phyloP scores from a whole-genome alignment of 2,888 invertebrate genomes.

The Acrocyrtus sp. region DNA sequence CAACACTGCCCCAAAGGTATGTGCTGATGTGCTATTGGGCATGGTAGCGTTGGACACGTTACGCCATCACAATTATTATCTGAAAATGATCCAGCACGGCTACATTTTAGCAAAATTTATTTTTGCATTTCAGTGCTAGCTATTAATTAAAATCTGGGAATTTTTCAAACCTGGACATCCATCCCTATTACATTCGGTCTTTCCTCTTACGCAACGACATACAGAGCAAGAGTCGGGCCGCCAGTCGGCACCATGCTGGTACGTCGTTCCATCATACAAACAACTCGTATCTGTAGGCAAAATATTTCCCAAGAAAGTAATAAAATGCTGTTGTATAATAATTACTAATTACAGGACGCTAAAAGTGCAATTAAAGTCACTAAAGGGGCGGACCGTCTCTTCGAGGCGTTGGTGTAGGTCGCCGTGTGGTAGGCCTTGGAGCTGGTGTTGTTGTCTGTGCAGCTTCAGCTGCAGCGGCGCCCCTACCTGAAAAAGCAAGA shows the following conservation, averaged over 20 bases:
- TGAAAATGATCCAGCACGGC: slow-evolving; percentile 30
- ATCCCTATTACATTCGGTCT: slow-evolving; percentile 70
- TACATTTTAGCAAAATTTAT: too few species aligned
- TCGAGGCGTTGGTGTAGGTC: neutral
- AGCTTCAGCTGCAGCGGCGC: neutral
- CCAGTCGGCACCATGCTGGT: slow-evolving; percentile 77
- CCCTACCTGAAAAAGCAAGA: neutral
- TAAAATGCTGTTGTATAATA: too few species aligned
- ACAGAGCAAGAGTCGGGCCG: slow-evolving; percentile 76
- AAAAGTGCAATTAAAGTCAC: too few species aligned
- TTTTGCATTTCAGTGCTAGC: neutral
- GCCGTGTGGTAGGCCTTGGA: neutral
- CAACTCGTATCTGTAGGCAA: slow-evolving; percentile 66
- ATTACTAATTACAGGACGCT: too few species aligned
- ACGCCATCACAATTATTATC: slow-evolving; percentile 68
- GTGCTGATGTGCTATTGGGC: slow-evolving; percentile 66
- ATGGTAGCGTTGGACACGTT: slow-evolving; percentile 67
- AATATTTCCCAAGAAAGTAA: slow-evolving; percentile 16
- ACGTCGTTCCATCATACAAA: slow-evolving; percentile 72
- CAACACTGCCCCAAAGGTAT: slow-evolving; percentile 69
- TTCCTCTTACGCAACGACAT: slow-evolving; percentile 77
- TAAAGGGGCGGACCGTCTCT: slow-evolving; percentile 3
- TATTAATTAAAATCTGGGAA: neutral
- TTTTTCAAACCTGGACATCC: slow-evolving; percentile 61
- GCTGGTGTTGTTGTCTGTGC: neutral